Base-by-base conservation (phyloP, 2,888 invertebrate genomes). In the Troglohyphantes excavatus region DNA sequence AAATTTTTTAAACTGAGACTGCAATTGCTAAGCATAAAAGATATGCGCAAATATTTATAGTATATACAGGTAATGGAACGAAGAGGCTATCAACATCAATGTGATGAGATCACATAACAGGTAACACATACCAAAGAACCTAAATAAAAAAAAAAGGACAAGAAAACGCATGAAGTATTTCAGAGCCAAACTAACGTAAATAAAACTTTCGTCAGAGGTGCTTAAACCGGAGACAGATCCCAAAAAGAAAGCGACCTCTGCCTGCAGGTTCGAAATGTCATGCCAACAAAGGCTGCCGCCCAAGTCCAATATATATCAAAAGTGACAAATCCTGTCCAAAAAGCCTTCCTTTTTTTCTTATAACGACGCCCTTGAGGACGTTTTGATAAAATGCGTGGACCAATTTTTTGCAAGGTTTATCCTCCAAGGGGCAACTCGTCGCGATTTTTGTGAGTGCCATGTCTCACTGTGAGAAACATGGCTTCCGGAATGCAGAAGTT, bases 251-350 rank as follows among this genome's bases (percentile, higher is more conserved):
- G n/a, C 13, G 17, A 53, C 53, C n/a, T 53, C 17, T 11, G 43
- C 65, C 78, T 21, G 39, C 13, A 65, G 78, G 65, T 26, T 43
- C 23, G 43, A 78, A 65, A 78, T 78, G 78, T 78, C 78, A 43
- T n/a, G n/a, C 65, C 65, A 43, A 78, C 78, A 82, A 82, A 68
- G 53, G 21, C 46, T 46, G 46, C 46, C 73, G 27, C 46, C 39
- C 26, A 53, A 73, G 73, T 43, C 81, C 23, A 79, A 81, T 81
- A 81, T 53, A 67, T 23, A 67, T 81, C 59, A 81, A 46, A 68
- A 19, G 79, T 81, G 79, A 81, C 79, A 79, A 79, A 79, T 81
- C 67, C 67, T 46, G 67, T 67, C 53, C n/a, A 68, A 81, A 81
- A 61, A 27, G 79, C 27, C 46, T 23, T 9, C 67, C n/a, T 53